Evolutionary conservation across 2,113 vertebrate species (phyloP).

Genomic region (Sapajus apella): DNA sequence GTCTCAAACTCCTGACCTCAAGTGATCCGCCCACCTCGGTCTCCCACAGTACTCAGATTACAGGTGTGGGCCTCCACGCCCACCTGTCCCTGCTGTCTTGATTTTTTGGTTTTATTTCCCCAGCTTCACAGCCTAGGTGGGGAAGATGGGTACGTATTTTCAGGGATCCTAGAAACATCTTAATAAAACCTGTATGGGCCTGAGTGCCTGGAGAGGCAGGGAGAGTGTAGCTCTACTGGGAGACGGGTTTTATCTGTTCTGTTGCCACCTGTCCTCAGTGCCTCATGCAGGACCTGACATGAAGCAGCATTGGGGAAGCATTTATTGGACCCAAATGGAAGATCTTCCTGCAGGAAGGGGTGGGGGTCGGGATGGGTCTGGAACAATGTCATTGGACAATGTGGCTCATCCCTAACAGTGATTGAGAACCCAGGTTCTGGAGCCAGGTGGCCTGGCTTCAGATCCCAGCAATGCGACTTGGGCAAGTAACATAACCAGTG

Average conservation of each 20-base stretch:
- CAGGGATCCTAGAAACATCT: background rate
- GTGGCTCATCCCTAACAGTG: background rate
- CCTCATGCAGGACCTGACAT: background rate
- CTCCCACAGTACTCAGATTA: no score
- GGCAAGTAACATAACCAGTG: background rate
- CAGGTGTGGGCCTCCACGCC: no score
- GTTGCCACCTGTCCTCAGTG: background rate
- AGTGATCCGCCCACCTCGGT: no score
- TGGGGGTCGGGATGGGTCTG: background rate
- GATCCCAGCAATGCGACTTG: background rate
- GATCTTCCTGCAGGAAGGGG: background rate
- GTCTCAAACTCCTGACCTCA: no score
- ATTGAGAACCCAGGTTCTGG: background rate
- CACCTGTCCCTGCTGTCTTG: accelerated
- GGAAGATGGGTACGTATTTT: background rate
- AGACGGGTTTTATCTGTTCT: background rate
- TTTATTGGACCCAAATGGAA: background rate
- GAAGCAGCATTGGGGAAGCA: background rate
- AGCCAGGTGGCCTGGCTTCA: background rate
- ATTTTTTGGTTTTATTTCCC: background rate
- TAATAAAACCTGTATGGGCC: background rate
- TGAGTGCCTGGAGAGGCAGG: background rate
- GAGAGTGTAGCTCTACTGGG: accelerated
- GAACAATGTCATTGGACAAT: accelerated
- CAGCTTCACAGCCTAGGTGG: background rate